Evolutionary conservation across 1,140 invertebrate genomes (phyloP).

Genomic region (Drosophila aff.): DNA sequence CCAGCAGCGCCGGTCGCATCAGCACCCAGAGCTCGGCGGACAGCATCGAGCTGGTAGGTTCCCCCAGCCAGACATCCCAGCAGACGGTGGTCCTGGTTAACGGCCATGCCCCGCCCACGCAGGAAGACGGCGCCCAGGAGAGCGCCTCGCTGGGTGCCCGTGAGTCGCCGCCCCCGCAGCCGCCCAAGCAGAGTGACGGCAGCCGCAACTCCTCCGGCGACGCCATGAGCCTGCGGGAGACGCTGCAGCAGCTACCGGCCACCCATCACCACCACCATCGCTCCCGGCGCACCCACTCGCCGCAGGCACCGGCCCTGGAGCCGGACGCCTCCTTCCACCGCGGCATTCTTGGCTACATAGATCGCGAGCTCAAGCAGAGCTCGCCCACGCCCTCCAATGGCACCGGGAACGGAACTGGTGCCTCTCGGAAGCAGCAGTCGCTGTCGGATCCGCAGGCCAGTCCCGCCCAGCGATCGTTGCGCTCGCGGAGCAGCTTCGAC

Average conservation of each 20-base stretch:
- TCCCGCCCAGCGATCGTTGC: slow-evolving; percentile 82
- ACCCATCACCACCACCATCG: slow-evolving; percentile 72
- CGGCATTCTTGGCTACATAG: slow-evolving; percentile 82
- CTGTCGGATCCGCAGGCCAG: slow-evolving; percentile 84
- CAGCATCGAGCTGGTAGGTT: slow-evolving; percentile 73
- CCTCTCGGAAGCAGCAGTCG: slow-evolving; percentile 75
- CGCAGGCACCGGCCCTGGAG: slow-evolving; percentile 62
- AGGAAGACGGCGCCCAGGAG: slow-evolving; percentile 50
- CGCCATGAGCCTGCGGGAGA: slow-evolving; percentile 78
- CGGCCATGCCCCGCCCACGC: slow-evolving; percentile 68
- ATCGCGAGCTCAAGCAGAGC: slow-evolving; percentile 79
- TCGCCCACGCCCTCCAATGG: slow-evolving; percentile 72
- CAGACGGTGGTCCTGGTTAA: slow-evolving; percentile 80
- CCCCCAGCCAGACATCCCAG: slow-evolving; percentile 74
- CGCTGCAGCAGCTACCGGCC: slow-evolving; percentile 76
- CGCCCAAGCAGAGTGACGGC: slow-evolving; percentile 71
- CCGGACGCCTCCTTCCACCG: slow-evolving; percentile 77
- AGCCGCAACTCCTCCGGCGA: slow-evolving; percentile 82
- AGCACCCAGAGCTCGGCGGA: slow-evolving; percentile 75
- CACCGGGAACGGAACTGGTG: slow-evolving; percentile 38
- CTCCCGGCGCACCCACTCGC: slow-evolving; percentile 67
- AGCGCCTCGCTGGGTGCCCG: slow-evolving; percentile 55
- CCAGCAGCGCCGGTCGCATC: slow-evolving; percentile 63
- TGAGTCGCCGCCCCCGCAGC: slow-evolving; percentile 47
- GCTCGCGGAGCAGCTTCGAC: slow-evolving; percentile 79